Conservation (phyloP, 2,888 invertebrate genomes). For the Acleris emargana region DNA sequence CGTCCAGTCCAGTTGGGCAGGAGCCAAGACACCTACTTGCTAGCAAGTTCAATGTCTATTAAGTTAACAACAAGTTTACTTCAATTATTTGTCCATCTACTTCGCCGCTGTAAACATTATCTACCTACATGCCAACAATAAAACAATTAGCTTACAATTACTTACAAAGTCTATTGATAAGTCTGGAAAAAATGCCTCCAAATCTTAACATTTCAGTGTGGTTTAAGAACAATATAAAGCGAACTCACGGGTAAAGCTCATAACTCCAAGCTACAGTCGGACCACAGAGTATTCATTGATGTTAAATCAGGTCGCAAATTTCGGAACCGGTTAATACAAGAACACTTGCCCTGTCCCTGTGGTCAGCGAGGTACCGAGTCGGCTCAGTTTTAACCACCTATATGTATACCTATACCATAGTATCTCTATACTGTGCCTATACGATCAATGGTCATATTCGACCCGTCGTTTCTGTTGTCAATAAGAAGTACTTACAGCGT, state of each 20-base stretch:
- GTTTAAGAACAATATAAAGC: too few relatives aligned
- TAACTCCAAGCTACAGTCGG: background rate
- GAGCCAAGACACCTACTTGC: conserved; percentile 29
- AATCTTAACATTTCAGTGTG: too few relatives aligned
- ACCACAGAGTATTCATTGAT: background rate
- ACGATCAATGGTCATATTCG: too few relatives aligned
- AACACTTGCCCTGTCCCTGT: conserved; percentile 15
- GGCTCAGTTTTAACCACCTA: conserved; percentile 52
- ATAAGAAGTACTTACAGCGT: conserved; percentile 47
- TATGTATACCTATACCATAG: conserved; percentile 47
- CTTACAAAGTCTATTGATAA: too few relatives aligned
- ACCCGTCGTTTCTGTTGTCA: conserved; percentile 65
- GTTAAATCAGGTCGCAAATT: conserved; percentile 26
- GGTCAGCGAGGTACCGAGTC: conserved; percentile 50
- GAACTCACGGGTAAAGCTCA: too few relatives aligned
- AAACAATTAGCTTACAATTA: too few relatives aligned
- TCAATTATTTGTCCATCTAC: background rate
- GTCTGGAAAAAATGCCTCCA: too few relatives aligned
- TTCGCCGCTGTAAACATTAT: too few relatives aligned
- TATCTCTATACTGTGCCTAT: too few relatives aligned
- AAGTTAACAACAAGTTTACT: conserved; percentile 3
- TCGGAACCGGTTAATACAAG: conserved; percentile 24
- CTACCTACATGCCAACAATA: too few relatives aligned
- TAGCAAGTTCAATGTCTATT: conserved; percentile 36
- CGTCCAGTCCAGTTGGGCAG: conserved; percentile 28